Percentiles rank a stretch among this genome's conserved stretches.
Conservation (phyloP, 2,113 vertebrate genomes). For the Malurus cyaneus region DNA sequence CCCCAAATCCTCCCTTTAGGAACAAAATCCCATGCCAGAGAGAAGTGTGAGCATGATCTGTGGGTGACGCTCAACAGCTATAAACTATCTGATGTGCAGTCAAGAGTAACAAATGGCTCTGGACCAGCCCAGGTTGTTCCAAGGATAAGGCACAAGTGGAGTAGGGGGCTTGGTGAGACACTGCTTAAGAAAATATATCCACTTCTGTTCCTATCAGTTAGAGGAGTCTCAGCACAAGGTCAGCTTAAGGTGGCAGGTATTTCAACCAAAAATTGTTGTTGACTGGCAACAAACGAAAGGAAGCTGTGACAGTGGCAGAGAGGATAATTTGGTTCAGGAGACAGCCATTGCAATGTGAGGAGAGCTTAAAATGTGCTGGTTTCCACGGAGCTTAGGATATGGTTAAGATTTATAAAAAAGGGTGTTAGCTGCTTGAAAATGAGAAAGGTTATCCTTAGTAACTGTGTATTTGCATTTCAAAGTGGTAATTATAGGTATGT, state of each 20-base stretch:
- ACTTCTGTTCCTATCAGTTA: neutral
- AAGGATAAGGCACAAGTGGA: neutral
- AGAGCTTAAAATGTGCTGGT: neutral
- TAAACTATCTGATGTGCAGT: neutral
- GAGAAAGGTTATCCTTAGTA: constrained; percentile 56
- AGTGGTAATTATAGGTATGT: constrained; percentile 54
- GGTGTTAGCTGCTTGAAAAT: constrained; percentile 28
- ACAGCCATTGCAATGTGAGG: neutral
- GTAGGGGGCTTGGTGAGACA: neutral
- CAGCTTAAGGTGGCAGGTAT: neutral
- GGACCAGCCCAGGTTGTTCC: neutral
- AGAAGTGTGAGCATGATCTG: neutral
- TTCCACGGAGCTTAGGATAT: neutral
- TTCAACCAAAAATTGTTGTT: neutral
- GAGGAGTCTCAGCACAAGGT: neutral
- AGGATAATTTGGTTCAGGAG: neutral
- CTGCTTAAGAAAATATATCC: neutral
- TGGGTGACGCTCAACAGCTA: neutral
- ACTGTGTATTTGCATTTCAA: constrained; percentile 61
- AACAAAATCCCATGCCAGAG: neutral
- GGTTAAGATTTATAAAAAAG: constrained; percentile 9
- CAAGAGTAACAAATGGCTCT: neutral
- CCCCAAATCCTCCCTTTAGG: neutral
- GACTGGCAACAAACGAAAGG: neutral
- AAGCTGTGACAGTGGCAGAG: neutral